Conservation (phyloP, 2,888 invertebrate genomes). For the Aphodius sticticus region DNA sequence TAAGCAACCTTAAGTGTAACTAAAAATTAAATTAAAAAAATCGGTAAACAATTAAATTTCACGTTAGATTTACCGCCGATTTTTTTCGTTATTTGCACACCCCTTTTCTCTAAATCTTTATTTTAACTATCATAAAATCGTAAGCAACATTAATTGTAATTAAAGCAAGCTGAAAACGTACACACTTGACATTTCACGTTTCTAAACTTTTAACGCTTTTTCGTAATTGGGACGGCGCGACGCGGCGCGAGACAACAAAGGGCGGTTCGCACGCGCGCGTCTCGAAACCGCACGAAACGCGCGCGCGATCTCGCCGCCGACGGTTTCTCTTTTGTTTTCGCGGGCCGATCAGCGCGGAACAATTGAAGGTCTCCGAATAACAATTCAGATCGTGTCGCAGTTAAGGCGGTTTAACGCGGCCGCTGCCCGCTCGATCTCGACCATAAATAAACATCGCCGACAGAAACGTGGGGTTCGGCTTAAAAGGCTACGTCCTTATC, state of each 20-base stretch:
- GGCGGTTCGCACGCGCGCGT: not conserved
- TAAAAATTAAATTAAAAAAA: too few species aligned
- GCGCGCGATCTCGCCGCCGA: not conserved
- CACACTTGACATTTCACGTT: not conserved
- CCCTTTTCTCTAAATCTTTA: too few species aligned
- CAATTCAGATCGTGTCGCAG: not conserved
- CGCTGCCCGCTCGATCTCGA: not conserved
- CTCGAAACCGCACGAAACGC: not conserved
- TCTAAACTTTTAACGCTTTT: not conserved
- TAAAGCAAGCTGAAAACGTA: too few species aligned
- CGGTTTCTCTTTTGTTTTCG: not conserved
- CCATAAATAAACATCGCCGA: not conserved
- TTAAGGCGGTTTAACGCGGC: not conserved
- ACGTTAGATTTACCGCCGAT: too few species aligned
- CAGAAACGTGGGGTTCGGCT: not conserved
- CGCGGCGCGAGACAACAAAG: not conserved
- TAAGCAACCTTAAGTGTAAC: too few species aligned
- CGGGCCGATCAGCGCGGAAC: not conserved
- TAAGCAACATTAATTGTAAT: too few species aligned
- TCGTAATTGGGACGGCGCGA: not conserved
- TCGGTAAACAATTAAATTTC: too few species aligned
- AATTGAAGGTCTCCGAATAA: not conserved
- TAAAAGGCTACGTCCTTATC: not conserved
- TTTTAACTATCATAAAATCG: too few species aligned
- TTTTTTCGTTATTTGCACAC: too few species aligned